phyloP scores from a whole-genome alignment of 2,113 vertebrate genomes.

The Nothobranchius furzeri region DNA sequence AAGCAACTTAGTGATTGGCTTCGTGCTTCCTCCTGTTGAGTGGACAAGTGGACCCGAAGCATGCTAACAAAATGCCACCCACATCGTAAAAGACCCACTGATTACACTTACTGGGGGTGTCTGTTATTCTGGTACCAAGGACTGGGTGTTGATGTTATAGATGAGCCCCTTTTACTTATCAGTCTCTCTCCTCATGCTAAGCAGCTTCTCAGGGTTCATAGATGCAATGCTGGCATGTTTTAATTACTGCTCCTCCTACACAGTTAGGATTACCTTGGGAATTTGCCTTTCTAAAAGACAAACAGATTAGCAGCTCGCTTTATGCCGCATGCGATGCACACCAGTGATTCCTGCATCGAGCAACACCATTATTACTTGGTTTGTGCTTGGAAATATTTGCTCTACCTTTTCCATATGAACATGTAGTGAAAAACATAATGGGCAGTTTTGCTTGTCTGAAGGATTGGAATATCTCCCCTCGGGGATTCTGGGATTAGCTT shows the following conservation, averaged over 20 bases:
- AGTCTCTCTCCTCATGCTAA: slow-evolving; percentile 32
- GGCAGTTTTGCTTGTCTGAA: slow-evolving; percentile 61
- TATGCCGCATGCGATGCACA: slow-evolving; percentile 28
- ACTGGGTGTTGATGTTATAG: not conserved
- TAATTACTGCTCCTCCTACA: slow-evolving; percentile 54
- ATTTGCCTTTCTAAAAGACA: slow-evolving; percentile 49
- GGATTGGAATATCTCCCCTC: slow-evolving; percentile 68
- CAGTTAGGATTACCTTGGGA: slow-evolving; percentile 63
- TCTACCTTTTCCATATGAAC: slow-evolving; percentile 61
- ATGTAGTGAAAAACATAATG: slow-evolving; percentile 31
- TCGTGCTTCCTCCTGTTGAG: not conserved
- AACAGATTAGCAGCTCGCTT: slow-evolving; percentile 61
- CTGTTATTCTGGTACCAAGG: not conserved
- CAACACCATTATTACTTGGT: not conserved
- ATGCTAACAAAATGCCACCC: not conserved
- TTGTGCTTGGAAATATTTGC: slow-evolving; percentile 59
- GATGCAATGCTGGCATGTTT: slow-evolving; percentile 62
- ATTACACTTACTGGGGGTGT: not conserved
- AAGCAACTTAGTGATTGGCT: not conserved
- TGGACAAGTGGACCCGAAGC: not conserved
- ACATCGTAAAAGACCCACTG: not conserved
- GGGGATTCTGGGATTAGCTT: slow-evolving; percentile 66
- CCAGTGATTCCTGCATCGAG: not conserved
- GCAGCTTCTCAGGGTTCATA: slow-evolving; percentile 46
- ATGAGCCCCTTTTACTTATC: slow-evolving; percentile 5